Evolutionary conservation across 2,888 invertebrate species (phyloP).

Genomic region (Drosophila niveifrons): DNA sequence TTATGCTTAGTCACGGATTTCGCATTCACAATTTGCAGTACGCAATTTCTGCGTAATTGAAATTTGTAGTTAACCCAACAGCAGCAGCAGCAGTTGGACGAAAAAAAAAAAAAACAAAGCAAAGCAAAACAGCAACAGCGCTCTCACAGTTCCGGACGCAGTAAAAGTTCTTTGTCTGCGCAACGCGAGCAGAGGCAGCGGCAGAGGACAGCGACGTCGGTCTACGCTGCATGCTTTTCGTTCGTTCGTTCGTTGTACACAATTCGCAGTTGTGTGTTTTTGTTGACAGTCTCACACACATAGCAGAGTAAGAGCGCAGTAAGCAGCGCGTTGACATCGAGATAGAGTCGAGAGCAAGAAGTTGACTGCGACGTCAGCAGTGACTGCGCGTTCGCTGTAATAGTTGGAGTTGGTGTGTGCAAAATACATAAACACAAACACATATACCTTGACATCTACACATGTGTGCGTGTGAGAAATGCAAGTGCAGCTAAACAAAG

Average conservation of each 20-base stretch:
- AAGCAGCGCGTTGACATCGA: background rate
- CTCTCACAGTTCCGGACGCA: conserved; percentile 44
- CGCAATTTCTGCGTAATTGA: conserved; percentile 50
- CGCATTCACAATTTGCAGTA: conserved; percentile 27
- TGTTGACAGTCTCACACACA: conserved; percentile 52
- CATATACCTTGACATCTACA: background rate
- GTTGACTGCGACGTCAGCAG: conserved; percentile 16
- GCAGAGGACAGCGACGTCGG: conserved; percentile 14
- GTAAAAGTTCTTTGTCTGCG: conserved; percentile 62
- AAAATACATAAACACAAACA: conserved; percentile 6
- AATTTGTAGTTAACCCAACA: conserved; percentile 35
- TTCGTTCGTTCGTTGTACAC: conserved; percentile 37
- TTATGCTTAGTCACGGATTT: conserved; percentile 44
- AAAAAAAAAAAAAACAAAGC: conserved; percentile 33
- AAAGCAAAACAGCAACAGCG: conserved; percentile 41
- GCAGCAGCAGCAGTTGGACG: conserved; percentile 13
- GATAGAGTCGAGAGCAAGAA: background rate
- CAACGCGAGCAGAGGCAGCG: conserved; percentile 17
- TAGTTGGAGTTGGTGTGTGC: conserved; percentile 53
- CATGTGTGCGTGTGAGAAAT: conserved; percentile 34
- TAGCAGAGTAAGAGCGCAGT: background rate
- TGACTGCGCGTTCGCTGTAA: conserved; percentile 19
- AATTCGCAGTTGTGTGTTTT: conserved; percentile 49
- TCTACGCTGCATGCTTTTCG: conserved; percentile 28
- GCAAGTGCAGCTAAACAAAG: conserved; percentile 64